These are phyloP conservation scores for Megaceryle alcyon DNA, from an alignment of 2,797 vertebrate genomes.

Conservation along the genomic window DNA sequence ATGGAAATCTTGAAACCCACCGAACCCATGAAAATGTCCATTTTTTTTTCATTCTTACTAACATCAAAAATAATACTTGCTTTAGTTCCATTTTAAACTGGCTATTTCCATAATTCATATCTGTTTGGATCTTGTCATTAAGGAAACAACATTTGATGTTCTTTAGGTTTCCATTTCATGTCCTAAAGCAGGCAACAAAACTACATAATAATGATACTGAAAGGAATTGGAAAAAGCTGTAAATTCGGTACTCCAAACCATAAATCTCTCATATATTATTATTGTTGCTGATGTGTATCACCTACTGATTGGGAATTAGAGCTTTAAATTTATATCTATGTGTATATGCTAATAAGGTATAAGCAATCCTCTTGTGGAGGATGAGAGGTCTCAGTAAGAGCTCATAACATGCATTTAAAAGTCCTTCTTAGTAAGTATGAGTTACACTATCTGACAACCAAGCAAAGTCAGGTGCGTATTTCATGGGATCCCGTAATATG, in stretches of 20 bases:
- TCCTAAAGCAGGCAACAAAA: neutral
- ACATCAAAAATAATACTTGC: neutral
- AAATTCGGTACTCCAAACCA: neutral
- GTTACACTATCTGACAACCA: neutral
- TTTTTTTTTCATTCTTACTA: neutral
- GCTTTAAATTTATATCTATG: neutral
- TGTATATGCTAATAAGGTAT: neutral
- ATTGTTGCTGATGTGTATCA: neutral
- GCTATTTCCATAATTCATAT: neutral
- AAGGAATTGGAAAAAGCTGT: neutral
- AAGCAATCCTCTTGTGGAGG: neutral
- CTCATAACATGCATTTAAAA: neutral
- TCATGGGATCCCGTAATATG: neutral
- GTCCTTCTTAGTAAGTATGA: neutral
- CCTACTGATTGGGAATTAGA: neutral
- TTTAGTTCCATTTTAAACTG: neutral
- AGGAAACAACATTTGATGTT: neutral
- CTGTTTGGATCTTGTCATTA: neutral
- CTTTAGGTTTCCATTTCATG: neutral
- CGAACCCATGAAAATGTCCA: neutral
- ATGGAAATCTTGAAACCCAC: neutral
- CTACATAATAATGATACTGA: neutral
- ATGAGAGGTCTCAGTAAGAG: neutral
- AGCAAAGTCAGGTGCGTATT: neutral
- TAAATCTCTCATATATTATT: neutral